Percentiles rank a stretch among this genome's conserved stretches.
Evolutionary conservation across 2,113 vertebrate genomes (phyloP).

Genomic region (Stigmatopora argus): DNA sequence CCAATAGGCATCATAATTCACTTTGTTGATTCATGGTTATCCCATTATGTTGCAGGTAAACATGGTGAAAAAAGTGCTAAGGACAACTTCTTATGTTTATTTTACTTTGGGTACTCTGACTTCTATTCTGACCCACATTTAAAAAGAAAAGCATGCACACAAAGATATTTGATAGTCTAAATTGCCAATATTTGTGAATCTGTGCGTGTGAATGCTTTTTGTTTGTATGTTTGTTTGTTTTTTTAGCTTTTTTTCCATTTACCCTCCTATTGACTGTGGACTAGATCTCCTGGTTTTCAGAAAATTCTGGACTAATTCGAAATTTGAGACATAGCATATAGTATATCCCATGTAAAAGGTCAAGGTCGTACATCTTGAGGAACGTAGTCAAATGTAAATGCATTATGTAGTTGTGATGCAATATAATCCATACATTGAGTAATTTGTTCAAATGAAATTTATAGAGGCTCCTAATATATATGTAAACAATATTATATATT

Average conservation of each 20-base stretch:
- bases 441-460: background rate
- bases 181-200: too few species aligned
- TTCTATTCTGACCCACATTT: too few species aligned
- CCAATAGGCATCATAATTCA: background rate
- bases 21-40: background rate
- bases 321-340: background rate
- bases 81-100: background rate
- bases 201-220: too few species aligned
- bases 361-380: background rate
- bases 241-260: too few species aligned
- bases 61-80: background rate
- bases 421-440: background rate
- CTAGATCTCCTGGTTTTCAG: too few species aligned
- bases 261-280: too few species aligned
- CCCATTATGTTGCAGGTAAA: background rate
- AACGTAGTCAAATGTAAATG: background rate
- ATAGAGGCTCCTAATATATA: background rate
- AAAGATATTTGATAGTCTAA: too few species aligned
- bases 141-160: too few species aligned
- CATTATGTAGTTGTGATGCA: background rate
- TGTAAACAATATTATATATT: too few species aligned
- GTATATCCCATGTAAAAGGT: background rate
- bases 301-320: background rate
- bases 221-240: too few species aligned
- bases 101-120: too few species aligned